Evolutionary conservation across 2,797 vertebrate genomes (phyloP), one percentile per base, ranked within the genome.

Genomic region (Pampus argenteus): DNA sequence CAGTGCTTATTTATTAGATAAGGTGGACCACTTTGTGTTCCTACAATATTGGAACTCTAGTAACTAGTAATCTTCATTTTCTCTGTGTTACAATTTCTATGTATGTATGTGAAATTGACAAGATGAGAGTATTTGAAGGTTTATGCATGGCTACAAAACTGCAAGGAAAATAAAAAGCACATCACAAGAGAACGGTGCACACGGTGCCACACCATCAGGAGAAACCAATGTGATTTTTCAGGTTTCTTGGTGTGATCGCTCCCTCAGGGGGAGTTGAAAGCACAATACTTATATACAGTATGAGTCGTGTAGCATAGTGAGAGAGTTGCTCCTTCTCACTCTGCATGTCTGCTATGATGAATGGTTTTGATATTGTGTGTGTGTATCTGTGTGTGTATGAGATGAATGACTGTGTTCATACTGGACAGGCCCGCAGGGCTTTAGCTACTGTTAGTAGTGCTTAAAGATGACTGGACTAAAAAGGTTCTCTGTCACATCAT

Each of bases 381-480:
- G 63, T 31, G 64, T 66, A 65, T 49, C 61, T 40, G 50, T 62
- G 74, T 50, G 64, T 56, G 65, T 31, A 67, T 76, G 84, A 84
- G 88, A 91, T 88, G 78, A 88, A 90, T 91, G 88, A 47, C 82
- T 90, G 76, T 74, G 82, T 90, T 88, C 67, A 34, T 79, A 72
- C 87, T 23, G 86, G 88, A 90, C 85, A 86, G 82, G 71, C 84
- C 92, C 81, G 9, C 64, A 52, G 88, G 91, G 88, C 70, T 87
- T 89, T 89, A 82, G 84, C 88, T 90, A 86, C 89, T 84, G 89
- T 93, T 93, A 89, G 88, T 88, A 86, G 84, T 90, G 84, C 89
- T 93, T 93, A 91, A 93, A 89, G 85, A 90, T 91, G 90, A 92
- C 92, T 90, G 67, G 76, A 83, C 81, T 91, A 88, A 90, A 91